Evolutionary conservation across 2,113 vertebrate genomes (phyloP), one percentile per base, ranked within the genome.

Genomic region (Psittacula cyanocephala): DNA sequence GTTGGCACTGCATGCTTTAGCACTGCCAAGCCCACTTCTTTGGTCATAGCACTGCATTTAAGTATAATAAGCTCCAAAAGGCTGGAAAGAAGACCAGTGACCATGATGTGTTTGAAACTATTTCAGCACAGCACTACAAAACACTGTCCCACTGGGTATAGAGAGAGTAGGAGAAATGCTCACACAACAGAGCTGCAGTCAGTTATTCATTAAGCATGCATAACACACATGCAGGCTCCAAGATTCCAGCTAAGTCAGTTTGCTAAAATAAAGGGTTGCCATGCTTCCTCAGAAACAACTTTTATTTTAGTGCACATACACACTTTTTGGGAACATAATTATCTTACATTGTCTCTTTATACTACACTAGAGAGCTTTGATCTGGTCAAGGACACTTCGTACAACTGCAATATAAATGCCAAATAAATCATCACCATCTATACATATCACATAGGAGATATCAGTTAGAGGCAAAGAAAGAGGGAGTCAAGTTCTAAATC

Each of bases 201-300:
- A 77, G 28, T 18, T 37, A n/a, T 19, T 17, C 31, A 49, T n/a
- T 55, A 76, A 75, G 39, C 29, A 39, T 31, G n/a, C 13, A 14
- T 22, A 64, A 63, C 1, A 13, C 7, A 10, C 2, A 0, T 9
- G 11, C 3, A 1, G 8, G 39, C 74, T 91, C 60, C 69, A 64
- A 59, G 50, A 50, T 28, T 27, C 13, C 4, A 19, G 2, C 29
- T 31, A 60, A 68, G 47, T 15, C 24, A 33, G 6, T 49, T 57
- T 77, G 17, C n/a, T 86, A 44, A 65, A 84, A 55, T 29, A 67
- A 79, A 87, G 16, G 14, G 23, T 68, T 60, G 60, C 9, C 19
- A 5, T 8, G 33, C 57, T 82, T 68, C 35, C 37, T 72, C 17
- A 18, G 63, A 35, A 86, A 12, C 25, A 68, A n/a, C 10, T 41